Conservation (phyloP, 1,140 invertebrate genomes). For the Drosophila lacteicornis region DNA sequence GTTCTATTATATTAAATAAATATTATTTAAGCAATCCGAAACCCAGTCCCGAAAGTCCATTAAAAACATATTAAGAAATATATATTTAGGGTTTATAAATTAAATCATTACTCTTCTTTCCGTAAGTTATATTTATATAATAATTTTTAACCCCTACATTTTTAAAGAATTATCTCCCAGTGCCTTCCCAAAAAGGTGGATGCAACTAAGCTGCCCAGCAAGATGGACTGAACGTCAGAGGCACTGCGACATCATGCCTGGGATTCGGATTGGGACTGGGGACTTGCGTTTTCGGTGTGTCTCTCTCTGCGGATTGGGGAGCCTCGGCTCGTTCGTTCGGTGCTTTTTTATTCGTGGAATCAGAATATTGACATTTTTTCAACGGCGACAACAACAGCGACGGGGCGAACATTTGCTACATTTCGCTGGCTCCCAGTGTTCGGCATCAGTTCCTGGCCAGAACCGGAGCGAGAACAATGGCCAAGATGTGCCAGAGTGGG, state of each 20-base stretch:
- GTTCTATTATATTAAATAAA: too few species aligned
- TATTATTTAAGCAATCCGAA: too few species aligned
- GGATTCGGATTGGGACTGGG: conserved; percentile 11
- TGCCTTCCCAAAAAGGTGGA: conserved; percentile 20
- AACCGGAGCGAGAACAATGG: conserved; percentile 64
- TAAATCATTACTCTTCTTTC: too few species aligned
- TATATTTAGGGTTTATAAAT: too few species aligned
- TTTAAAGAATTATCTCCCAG: conserved; percentile 3
- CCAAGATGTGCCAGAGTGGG: conserved; percentile 78
- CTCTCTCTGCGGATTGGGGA: conserved; percentile 21
- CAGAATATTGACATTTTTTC: conserved; percentile 83
- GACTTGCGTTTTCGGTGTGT: not conserved
- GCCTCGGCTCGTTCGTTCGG: conserved; percentile 26
- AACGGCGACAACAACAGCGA: conserved; percentile 44
- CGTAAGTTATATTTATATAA: too few species aligned
- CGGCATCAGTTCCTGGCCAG: conserved; percentile 19
- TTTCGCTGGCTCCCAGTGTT: conserved; percentile 63
- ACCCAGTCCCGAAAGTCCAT: too few species aligned
- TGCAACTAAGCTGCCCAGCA: conserved; percentile 53
- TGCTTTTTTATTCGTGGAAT: conserved; percentile 74
- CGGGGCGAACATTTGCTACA: conserved; percentile 59
- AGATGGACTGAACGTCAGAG: conserved; percentile 57
- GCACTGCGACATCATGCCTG: conserved; percentile 47
- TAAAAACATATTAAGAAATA: too few species aligned
- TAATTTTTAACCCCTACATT: not conserved